Evolutionary conservation across 2,113 vertebrate species (phyloP).

Genomic region (Litocranius walleri): DNA sequence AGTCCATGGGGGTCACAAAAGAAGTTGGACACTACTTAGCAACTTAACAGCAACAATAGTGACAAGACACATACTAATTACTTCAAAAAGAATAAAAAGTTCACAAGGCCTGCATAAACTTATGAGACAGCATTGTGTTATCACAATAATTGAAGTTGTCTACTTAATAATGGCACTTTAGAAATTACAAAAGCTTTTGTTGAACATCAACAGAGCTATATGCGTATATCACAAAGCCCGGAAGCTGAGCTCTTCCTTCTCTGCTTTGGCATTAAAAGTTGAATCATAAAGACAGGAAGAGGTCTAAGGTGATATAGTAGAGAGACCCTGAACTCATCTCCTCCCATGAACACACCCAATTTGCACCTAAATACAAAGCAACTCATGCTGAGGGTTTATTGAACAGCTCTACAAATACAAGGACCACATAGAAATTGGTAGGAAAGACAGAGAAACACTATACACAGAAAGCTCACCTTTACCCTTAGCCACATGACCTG

Average conservation of each 20-base stretch:
- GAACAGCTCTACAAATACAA: neutral
- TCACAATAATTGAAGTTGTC: neutral
- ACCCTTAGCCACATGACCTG: neutral
- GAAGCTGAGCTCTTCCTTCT: neutral
- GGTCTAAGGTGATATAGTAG: neutral
- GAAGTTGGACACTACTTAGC: neutral
- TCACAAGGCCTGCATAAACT: neutral
- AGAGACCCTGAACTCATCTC: neutral
- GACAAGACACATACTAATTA: neutral
- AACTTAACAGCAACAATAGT: neutral
- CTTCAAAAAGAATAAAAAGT: neutral
- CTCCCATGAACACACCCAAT: neutral
- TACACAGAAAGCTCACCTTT: neutral
- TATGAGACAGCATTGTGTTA: neutral
- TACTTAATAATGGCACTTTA: neutral
- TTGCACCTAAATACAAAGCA: neutral
- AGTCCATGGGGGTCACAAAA: neutral
- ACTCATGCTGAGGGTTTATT: neutral
- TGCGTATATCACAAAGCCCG: neutral
- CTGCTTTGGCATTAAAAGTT: neutral
- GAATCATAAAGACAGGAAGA: neutral
- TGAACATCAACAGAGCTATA: neutral
- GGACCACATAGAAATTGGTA: neutral
- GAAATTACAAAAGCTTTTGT: neutral
- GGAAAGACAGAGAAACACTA: neutral